A percentile compares a stretch with the other conserved stretches of the same genome.
Evolutionary conservation across 1,140 invertebrate species (phyloP).

Genomic region (Camponotus vicinus): DNA sequence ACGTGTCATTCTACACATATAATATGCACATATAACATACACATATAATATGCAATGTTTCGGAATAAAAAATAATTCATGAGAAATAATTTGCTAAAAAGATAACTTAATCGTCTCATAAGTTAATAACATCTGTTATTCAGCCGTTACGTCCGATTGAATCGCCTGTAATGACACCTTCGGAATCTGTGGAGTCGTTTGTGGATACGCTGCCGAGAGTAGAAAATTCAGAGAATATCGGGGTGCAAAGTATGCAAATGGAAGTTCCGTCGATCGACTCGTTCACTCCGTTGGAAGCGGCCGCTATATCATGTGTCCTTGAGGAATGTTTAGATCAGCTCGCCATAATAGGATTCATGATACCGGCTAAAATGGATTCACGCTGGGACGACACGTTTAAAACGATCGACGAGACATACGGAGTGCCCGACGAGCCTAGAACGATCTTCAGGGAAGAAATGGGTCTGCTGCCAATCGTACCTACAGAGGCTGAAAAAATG

Average conservation of each 20-base stretch:
- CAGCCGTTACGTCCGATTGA: not conserved
- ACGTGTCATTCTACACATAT: no score
- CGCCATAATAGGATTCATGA: conserved; percentile 67
- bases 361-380: conserved; percentile 65
- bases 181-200: not conserved
- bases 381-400: conserved; percentile 69
- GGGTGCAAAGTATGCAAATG: conserved; percentile 64
- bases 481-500: conserved; percentile 71
- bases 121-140: not conserved
- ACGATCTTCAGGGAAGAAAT: conserved; percentile 70
- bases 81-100: no score
- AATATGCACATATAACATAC: no score
- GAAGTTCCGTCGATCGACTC: conserved; percentile 51
- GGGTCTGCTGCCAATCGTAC: conserved; percentile 61
- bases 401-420: conserved; percentile 72
- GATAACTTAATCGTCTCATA: no score
- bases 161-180: not conserved
- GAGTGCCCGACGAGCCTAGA: conserved; percentile 60
- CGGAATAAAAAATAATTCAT: no score
- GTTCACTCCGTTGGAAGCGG: conserved; percentile 68
- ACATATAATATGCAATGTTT: no score
- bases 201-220: not conserved
- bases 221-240: conserved; percentile 69
- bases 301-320: conserved; percentile 58
- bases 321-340: conserved; percentile 72